A percentile compares a stretch with the other conserved stretches of the same genome.
These are phyloP conservation scores for Phalacrocorax brasilianus DNA, from an alignment of 2,113 vertebrate genomes.

Conservation along the genomic window DNA sequence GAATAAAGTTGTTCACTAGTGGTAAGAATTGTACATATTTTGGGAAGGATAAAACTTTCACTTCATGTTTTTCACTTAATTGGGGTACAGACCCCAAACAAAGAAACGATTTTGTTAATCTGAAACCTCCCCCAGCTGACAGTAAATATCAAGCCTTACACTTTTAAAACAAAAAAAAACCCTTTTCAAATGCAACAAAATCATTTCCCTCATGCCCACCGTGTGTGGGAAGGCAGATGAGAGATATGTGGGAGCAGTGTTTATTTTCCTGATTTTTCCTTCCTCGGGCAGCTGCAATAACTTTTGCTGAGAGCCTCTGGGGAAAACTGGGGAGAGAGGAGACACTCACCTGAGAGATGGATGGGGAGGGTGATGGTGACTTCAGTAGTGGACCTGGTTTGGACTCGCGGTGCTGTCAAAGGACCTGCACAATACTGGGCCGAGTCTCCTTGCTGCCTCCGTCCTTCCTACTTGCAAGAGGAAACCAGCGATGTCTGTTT, in stretches of 20 bases:
- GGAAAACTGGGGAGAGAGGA: neutral
- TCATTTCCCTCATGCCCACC: neutral
- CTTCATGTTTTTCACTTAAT: neutral
- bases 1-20: neutral
- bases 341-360: neutral
- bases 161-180: neutral
- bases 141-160: conserved; percentile 44
- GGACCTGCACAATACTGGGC: neutral
- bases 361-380: neutral
- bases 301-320: neutral
- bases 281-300: neutral
- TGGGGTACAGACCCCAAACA: neutral
- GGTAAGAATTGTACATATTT: neutral
- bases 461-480: neutral
- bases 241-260: neutral
- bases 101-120: conserved; percentile 44
- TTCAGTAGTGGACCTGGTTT: neutral
- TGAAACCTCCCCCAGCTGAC: conserved; percentile 23
- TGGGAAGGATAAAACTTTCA: neutral
- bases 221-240: neutral
- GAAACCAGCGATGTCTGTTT: neutral
- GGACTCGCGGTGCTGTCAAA: neutral
- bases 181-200: neutral
- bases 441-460: neutral
- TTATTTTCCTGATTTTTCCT: neutral